Percentiles rank a stretch among this genome's conserved stretches.
Conservation (phyloP, 2,113 vertebrate species). For the Dascyllus trimaculatus region DNA sequence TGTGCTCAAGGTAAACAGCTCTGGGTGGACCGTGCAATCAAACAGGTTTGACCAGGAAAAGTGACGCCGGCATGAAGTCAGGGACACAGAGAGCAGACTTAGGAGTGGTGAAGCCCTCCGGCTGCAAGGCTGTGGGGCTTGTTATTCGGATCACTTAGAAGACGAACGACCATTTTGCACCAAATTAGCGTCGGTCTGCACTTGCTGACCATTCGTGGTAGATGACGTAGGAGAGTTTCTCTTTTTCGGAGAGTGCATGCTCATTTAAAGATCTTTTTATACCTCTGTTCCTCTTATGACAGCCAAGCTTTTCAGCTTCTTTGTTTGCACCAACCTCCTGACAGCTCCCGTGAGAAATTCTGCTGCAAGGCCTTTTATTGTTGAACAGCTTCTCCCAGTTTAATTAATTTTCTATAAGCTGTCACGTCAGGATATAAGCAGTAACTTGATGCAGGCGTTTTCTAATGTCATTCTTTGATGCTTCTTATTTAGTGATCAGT, state of each 20-base stretch:
- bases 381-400: background rate
- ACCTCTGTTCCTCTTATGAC: background rate
- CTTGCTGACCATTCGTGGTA: background rate
- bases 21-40: slow-evolving; percentile 36
- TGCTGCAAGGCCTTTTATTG: background rate
- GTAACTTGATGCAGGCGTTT: background rate
- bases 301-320: background rate
- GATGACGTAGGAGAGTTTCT: background rate
- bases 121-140: slow-evolving; percentile 4
- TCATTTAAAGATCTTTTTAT: background rate
- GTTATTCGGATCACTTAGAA: slow-evolving; percentile 9
- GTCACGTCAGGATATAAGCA: background rate
- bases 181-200: background rate
- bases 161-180: background rate
- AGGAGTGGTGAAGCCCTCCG: slow-evolving; percentile 35
- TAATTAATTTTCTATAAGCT: background rate
- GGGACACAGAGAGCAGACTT: background rate
- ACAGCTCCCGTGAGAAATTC: background rate
- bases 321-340: background rate
- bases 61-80: slow-evolving; percentile 1
- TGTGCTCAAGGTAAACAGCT: slow-evolving; percentile 54
- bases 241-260: background rate
- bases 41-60: slow-evolving; percentile 75
- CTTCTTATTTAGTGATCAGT: background rate
- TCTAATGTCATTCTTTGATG: too few relatives aligned